Evolutionary conservation across 2,888 invertebrate species (phyloP).

Genomic region (Macropis europaea): DNA sequence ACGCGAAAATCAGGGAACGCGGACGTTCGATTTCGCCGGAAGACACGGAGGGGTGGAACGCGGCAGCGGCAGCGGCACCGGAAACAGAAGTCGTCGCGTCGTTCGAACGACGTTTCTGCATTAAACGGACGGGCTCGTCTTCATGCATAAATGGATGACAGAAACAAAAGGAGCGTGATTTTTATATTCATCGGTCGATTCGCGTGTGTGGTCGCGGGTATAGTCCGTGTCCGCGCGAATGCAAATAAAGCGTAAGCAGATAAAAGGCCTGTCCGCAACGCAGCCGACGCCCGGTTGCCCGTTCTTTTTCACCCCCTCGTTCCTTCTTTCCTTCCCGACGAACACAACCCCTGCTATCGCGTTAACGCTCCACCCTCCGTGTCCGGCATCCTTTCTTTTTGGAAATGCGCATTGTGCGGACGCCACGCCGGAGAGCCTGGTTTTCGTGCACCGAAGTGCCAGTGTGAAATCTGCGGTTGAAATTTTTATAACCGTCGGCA

Average conservation of each 20-base stretch:
- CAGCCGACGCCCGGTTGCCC: constrained; percentile 8
- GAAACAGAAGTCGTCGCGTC: constrained; percentile 3
- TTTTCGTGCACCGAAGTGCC: too few relatives aligned
- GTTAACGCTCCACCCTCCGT: neutral
- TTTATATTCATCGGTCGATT: constrained; percentile 36
- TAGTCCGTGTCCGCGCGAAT: constrained; percentile 31
- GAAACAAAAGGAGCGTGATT: constrained; percentile 46
- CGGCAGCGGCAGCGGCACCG: neutral
- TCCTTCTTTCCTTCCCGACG: neutral
- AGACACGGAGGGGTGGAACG: neutral
- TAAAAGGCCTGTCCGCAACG: constrained; percentile 41
- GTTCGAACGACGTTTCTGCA: constrained; percentile 6
- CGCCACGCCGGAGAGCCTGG: neutral
- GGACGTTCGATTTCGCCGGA: constrained; percentile 23
- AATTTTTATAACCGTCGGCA: too few relatives aligned
- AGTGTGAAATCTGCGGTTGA: too few relatives aligned
- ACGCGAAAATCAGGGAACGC: constrained; percentile 5
- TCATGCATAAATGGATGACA: constrained; percentile 55
- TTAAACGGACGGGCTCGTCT: constrained; percentile 40
- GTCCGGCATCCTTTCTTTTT: neutral
- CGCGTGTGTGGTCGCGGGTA: constrained; percentile 2
- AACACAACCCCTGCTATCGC: neutral
- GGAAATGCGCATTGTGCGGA: too few relatives aligned
- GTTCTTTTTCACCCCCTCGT: constrained; percentile 9
- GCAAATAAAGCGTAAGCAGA: constrained; percentile 54